These are phyloP conservation scores for Adelphocoris suturalis DNA, from an alignment of 2,888 invertebrate genomes.

Conservation along the genomic window DNA sequence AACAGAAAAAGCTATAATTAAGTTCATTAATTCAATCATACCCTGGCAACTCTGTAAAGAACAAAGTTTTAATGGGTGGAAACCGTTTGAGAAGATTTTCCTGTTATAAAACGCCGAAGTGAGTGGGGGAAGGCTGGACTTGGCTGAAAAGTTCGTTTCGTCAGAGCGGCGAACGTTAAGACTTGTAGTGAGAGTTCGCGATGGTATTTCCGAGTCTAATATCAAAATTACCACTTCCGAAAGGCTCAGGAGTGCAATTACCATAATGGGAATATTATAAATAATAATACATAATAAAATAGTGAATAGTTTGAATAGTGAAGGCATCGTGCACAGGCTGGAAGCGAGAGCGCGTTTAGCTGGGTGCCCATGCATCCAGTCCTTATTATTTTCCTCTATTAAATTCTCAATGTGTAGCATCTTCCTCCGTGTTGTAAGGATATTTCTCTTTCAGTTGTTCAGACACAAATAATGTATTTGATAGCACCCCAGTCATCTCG, in stretches of 20 bases:
- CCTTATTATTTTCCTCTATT: too few relatives aligned
- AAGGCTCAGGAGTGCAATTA: neutral
- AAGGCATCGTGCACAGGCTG: too few relatives aligned
- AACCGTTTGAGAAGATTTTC: conserved; percentile 67
- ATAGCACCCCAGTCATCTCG: too few relatives aligned
- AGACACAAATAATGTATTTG: too few relatives aligned
- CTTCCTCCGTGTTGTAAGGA: too few relatives aligned
- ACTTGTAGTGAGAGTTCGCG: neutral
- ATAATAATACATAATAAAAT: too few relatives aligned
- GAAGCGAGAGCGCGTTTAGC: too few relatives aligned
- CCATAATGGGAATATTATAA: too few relatives aligned
- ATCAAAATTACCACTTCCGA: neutral
- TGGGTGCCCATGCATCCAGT: too few relatives aligned
- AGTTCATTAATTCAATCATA: conserved; percentile 68
- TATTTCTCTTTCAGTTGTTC: too few relatives aligned
- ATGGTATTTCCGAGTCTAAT: neutral
- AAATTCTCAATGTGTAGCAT: too few relatives aligned
- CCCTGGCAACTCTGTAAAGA: conserved; percentile 34
- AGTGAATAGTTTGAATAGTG: too few relatives aligned
- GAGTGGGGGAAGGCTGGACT: neutral
- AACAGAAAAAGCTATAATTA: conserved; percentile 63
- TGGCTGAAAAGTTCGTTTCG: neutral
- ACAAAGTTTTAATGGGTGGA: conserved; percentile 66
- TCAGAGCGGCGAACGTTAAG: neutral
- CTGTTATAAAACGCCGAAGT: conserved; percentile 51